These are phyloP conservation scores for Drosophila eugracilis DNA, from an alignment of 1,140 invertebrate genomes.

Conservation along the genomic window DNA sequence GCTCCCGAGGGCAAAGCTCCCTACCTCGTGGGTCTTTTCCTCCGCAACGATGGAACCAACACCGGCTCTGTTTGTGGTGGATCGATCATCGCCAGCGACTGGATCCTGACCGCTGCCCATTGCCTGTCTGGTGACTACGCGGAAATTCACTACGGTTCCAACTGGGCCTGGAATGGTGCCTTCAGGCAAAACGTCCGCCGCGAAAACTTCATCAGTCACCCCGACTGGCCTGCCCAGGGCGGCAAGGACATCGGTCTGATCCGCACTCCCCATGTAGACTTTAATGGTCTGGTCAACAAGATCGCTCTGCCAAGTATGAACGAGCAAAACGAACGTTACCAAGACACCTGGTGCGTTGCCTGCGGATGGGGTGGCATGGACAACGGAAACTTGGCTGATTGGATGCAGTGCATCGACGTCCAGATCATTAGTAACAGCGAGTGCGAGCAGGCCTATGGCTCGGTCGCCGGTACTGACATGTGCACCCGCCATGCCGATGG, in stretches of 20 bases:
- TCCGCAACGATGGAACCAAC: constrained; percentile 71
- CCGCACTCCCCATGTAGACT: constrained; percentile 45
- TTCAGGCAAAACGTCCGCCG: constrained; percentile 45
- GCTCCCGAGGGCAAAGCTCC: constrained; percentile 85
- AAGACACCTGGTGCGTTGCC: constrained; percentile 47
- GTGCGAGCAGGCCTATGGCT: constrained; percentile 44
- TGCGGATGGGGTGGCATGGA: constrained; percentile 67
- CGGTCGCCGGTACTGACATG: constrained; percentile 37
- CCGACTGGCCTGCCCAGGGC: constrained; percentile 46
- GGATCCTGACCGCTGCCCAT: constrained; percentile 87
- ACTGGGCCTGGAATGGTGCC: constrained; percentile 39
- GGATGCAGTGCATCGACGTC: constrained; percentile 57
- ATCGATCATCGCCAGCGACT: constrained; percentile 85
- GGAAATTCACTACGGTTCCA: constrained; percentile 70
- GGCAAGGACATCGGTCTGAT: constrained; percentile 63
- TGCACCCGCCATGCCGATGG: constrained; percentile 45
- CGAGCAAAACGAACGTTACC: constrained; percentile 35
- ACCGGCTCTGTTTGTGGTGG: constrained; percentile 85
- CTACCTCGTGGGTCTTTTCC: constrained; percentile 85
- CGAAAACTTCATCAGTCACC: constrained; percentile 51
- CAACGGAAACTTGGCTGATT: constrained; percentile 46
- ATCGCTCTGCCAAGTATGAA: constrained; percentile 43
- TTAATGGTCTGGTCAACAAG: constrained; percentile 34
- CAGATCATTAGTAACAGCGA: constrained; percentile 60
- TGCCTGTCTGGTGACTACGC: constrained; percentile 78